Evolutionary conservation across 1,140 invertebrate genomes (phyloP), one percentile per base, ranked within the genome.

Genomic region (Elymnias hypermnestra): DNA sequence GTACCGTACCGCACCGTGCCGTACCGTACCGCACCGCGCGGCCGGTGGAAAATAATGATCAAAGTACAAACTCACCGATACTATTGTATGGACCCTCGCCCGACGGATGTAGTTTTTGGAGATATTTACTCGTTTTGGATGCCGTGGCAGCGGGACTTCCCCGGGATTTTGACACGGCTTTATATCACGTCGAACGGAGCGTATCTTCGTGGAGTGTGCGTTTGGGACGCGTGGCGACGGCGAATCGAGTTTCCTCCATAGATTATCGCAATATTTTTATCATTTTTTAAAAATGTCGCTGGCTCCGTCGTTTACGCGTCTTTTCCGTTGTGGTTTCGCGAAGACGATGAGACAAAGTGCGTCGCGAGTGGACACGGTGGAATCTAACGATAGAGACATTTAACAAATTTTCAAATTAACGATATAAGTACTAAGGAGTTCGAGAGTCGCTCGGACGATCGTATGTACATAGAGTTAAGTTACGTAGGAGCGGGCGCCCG

Each of bases 341-440:
- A n/a, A n/a, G n/a, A n/a, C n/a, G n/a, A n/a, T n/a, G n/a, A n/a
- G n/a, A n/a, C n/a, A n/a, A n/a, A 72, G 76, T 79, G 81, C 70
- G 71, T 82, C n/a, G 76, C 77, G 81, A 66, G 78, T 71, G 65
- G 10, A 74, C 6, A 21, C 19, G 72, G 77, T 84, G 81, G n/a
- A 75, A 75, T 67, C 71, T 72, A 77, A 71, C 61, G 63, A 73
- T 73, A 76, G 74, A 79, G 82, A 85, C 82, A 81, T 82, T 84
- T 85, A 85, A 85, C 82, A 83, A 85, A 85, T 85, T 85, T 84
- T 78, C 74, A 81, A 83, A 76, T 82, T 73, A 73, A 83, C 63
- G 72, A 74, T 74, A 71, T 70, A 79, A 79, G 67, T 83, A 83
- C 75, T 79, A 81, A 79, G 73, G 81, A 21, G 3, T 70, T 78